Base-by-base conservation (phyloP, 2,797 vertebrate species). In the Mionectes olivaceus region DNA sequence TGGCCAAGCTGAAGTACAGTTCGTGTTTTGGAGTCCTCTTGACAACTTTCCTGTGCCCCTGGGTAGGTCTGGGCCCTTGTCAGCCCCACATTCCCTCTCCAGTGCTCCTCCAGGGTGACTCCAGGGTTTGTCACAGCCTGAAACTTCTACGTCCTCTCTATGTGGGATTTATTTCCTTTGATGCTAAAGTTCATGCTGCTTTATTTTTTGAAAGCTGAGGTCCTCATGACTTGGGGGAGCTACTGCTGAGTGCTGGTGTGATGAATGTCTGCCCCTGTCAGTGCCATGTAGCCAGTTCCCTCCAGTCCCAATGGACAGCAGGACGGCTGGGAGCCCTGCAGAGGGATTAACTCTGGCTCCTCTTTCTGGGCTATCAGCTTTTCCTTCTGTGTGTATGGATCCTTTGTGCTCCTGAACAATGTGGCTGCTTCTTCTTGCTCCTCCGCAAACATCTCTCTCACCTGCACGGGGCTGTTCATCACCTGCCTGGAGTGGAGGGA, bases 241-340 rank as follows among this genome's bases (percentile, higher is more conserved):
- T 63, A 59, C 83, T 76, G 69, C 60, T 87, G 57, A 30, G 25
- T 21, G 56, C 49, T 89, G 70, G 14, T 22, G 7, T 37, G 56
- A 27, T 23, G 71, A 53, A 43, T 32, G 21, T 77, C 37, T 82
- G 75, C 19, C 39, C 22, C 30, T 49, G 39, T 81, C 50, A 49
- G 30, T 83, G 53, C 59, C 0, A 0, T 64, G 87, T 86, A 91
- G 85, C 85, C 74, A 19, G 78, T 83, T 86, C 74, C 76, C 61
- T 76, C 4, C 33, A 44, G 10, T 75, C 50, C 61, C 53, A 18
- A 1, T 19, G 71, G 68, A 16, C 12, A 7, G 18, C 0, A 0
- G 53, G 32, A 50, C 75, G 73, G n/a, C 89, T 70, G 93, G 52
- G 60, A 93, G 76, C 64, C 60, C 32, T 85, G 87, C 71, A 28